Evolutionary conservation across 2,797 vertebrate species (phyloP).

Genomic region (Morelia viridis): DNA sequence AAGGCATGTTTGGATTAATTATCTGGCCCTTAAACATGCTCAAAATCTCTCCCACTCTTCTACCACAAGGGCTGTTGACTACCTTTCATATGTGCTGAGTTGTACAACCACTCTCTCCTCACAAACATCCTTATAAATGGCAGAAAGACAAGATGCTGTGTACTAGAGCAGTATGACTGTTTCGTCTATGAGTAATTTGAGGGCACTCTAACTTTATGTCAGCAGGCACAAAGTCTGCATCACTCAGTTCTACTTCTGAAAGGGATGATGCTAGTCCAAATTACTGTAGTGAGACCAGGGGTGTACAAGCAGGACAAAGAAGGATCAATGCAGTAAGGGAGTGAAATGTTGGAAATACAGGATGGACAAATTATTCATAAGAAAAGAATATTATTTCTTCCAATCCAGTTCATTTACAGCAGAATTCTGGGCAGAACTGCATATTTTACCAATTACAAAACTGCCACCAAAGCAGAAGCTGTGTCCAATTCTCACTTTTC

Average conservation of each 20-base stretch:
- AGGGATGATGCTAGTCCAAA: neutral
- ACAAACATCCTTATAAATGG: neutral
- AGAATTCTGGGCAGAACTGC: neutral
- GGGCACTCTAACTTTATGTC: neutral
- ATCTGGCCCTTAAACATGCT: slow-evolving; percentile 9
- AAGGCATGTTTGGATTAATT: neutral
- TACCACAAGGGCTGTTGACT: neutral
- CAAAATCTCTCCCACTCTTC: neutral
- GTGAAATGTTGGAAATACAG: neutral
- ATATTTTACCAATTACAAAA: neutral
- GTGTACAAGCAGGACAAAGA: neutral
- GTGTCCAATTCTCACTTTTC: neutral
- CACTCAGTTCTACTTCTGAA: neutral
- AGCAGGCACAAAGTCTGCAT: neutral
- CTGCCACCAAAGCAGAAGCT: neutral
- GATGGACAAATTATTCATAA: neutral
- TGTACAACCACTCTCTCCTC: neutral
- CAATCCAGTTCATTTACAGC: too few relatives aligned
- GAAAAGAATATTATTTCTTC: neutral
- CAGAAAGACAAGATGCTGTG: neutral
- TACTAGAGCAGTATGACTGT: neutral
- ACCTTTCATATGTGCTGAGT: neutral
- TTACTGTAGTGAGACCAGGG: neutral
- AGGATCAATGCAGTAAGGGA: neutral
- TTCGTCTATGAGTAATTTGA: neutral